Evolutionary conservation across 2,113 vertebrate species (phyloP), one percentile per base, ranked within the genome.

Genomic region (Sorex fumeus): DNA sequence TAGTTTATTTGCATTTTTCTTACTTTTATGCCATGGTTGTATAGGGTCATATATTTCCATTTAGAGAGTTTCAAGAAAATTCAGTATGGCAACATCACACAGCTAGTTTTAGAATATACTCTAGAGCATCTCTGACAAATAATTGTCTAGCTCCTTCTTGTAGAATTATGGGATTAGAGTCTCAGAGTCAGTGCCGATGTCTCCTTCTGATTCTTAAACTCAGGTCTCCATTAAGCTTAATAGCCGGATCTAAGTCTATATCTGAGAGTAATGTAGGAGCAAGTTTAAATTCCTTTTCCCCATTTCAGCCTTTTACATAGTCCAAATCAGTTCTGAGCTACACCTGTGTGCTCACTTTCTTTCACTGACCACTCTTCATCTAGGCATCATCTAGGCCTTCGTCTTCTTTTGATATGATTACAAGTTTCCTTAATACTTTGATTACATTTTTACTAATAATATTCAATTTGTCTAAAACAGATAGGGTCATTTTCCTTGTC

Each of bases 401-500:
- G 40, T 40, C 40, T 78, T 66, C 32, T 50, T 81, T 13, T 77
- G 28, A n/a, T 69, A 27, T 36, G 30, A 34, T 36, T 27, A 21
- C 9, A 62, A 27, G 1, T 78, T 82, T 19, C n/a, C 32, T 62
- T n/a, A 78, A 40, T 23, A 83, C 57, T 86, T 81, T 66, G 50
- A 4, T 74, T 69, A 47, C 25, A 11, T 9, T 85, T 13, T 82
- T 91, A 45, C n/a, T 85, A 72, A 62, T 16, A 27, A 0, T 30
- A 23, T 75, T 90, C 50, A 67, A 27, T 40, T 45, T 91, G 67
- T 67, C 36, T 67, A 4, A 62, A 53, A 78, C 7, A 88, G 62
- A 47, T 71, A 67, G 34, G 23, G 67, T 81, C 70, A 36, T 84
- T 72, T 93, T 82, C 23, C 27, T 71, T 85, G 30, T 88, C 11